Evolutionary conservation across 2,797 vertebrate species (phyloP).

Genomic region (Eupleurogrammus muticus): DNA sequence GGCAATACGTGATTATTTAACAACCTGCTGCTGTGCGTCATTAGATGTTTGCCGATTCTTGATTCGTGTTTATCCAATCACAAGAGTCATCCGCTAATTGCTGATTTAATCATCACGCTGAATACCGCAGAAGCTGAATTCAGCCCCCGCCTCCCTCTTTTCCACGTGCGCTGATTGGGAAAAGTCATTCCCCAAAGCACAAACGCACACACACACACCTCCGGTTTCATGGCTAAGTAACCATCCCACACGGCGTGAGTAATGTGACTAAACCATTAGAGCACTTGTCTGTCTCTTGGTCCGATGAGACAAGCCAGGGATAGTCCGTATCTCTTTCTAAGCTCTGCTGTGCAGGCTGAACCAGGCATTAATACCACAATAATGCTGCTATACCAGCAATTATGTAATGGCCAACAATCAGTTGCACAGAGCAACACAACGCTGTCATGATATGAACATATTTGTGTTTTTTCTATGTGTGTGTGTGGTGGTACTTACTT

Average conservation of each 20-base stretch:
- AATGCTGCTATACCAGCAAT: conserved; percentile 48
- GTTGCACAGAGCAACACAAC: conserved; percentile 32
- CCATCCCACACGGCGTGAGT: neutral
- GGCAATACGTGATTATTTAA: conserved; percentile 15
- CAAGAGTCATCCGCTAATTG: conserved; percentile 36
- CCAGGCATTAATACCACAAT: conserved; percentile 37
- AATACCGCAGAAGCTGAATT: conserved; percentile 18
- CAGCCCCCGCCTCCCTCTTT: too few species aligned
- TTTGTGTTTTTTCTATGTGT: conserved; percentile 28
- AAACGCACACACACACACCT: conserved; percentile 8
- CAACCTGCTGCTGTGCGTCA: conserved; percentile 6
- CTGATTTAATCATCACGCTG: conserved; percentile 14
- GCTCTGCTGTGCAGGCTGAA: conserved; percentile 39
- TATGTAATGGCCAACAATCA: conserved; percentile 55
- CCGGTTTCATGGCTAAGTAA: neutral
- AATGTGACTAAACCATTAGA: conserved; percentile 16
- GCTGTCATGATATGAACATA: conserved; percentile 40
- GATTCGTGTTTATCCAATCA: conserved; percentile 33
- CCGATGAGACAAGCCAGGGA: conserved; percentile 35
- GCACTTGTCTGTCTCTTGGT: conserved; percentile 22
- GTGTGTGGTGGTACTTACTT: conserved; percentile 22
- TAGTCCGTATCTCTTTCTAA: conserved; percentile 46
- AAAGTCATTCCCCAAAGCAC: conserved; percentile 14
- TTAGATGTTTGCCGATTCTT: conserved; percentile 19
- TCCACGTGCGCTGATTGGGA: neutral